Percentiles rank a stretch among this genome's conserved stretches.
These are phyloP conservation scores for Trachops cirrhosus DNA, from an alignment of 2,797 vertebrate species.

Conservation along the genomic window DNA sequence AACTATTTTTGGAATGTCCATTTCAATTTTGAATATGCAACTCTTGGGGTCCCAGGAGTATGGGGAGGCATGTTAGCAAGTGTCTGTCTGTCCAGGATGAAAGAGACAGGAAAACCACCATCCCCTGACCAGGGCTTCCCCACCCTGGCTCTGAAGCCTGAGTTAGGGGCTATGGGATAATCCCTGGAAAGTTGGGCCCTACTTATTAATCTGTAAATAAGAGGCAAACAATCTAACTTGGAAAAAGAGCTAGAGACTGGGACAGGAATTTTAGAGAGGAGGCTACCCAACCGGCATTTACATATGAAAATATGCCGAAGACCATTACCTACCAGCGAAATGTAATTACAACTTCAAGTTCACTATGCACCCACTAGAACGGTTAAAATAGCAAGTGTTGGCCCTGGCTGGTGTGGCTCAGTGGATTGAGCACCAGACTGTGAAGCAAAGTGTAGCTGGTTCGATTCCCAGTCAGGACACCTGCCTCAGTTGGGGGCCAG, in stretches of 20 bases:
- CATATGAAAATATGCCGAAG: not conserved
- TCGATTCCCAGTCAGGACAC: no score
- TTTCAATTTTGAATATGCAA: not conserved
- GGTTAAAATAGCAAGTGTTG: not conserved
- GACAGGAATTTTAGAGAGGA: not conserved
- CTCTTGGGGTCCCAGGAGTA: no score
- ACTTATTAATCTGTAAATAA: not conserved
- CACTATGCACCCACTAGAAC: no score
- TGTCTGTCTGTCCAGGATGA: no score
- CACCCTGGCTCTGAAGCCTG: no score
- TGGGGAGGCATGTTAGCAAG: not conserved
- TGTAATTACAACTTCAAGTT: not conserved
- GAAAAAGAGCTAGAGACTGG: not conserved
- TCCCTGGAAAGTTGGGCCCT: no score
- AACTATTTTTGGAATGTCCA: not conserved
- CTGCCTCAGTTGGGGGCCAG: no score
- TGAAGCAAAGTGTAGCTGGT: no score
- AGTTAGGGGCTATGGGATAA: not conserved
- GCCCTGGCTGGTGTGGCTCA: no score
- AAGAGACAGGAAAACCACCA: not conserved
- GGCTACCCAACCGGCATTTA: no score
- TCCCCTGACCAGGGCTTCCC: not conserved
- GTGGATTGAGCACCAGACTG: no score
- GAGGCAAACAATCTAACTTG: not conserved
- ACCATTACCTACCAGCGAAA: not conserved